Percentiles rank a stretch among this genome's conserved stretches.
phyloP scores from a whole-genome alignment of 2,888 invertebrate species.

The Sclerodermus sp. region DNA sequence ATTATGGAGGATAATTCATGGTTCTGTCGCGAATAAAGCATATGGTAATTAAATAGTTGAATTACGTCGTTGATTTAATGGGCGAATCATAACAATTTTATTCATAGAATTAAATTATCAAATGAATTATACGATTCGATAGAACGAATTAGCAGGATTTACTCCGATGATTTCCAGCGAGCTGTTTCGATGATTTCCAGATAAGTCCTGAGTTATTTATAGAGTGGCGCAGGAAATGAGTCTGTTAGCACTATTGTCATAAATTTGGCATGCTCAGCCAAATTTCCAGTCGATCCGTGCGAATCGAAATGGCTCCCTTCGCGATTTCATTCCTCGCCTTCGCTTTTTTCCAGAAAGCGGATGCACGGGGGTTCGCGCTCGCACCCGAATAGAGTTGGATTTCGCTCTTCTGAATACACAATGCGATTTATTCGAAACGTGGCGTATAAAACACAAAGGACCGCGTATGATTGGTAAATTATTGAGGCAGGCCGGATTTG shows the following conservation, averaged over 20 bases:
- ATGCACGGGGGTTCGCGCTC: constrained; percentile 32
- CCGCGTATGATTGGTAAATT: constrained; percentile 57
- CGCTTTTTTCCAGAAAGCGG: constrained; percentile 10
- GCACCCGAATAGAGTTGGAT: constrained; percentile 48
- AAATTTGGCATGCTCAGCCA: constrained; percentile 42
- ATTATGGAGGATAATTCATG: too few relatives aligned
- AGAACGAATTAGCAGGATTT: too few relatives aligned
- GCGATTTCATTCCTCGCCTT: constrained; percentile 18
- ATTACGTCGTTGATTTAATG: too few relatives aligned
- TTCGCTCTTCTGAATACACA: constrained; percentile 56
- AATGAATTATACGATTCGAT: too few relatives aligned
- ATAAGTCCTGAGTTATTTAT: too few relatives aligned
- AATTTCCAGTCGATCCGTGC: constrained; percentile 46
- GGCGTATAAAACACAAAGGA: constrained; percentile 51
- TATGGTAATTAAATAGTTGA: too few relatives aligned
- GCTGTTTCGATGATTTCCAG: background rate
- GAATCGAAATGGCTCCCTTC: constrained; percentile 33
- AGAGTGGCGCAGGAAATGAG: background rate
- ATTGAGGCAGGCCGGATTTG: constrained; percentile 52
- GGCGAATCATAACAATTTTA: too few relatives aligned
- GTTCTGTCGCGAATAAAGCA: too few relatives aligned
- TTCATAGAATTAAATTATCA: too few relatives aligned
- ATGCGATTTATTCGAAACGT: constrained; percentile 54
- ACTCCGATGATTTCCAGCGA: too few relatives aligned
- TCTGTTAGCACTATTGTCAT: constrained; percentile 15